phyloP scores from a whole-genome alignment of 2,113 vertebrate genomes.

The Prolemur simus region DNA sequence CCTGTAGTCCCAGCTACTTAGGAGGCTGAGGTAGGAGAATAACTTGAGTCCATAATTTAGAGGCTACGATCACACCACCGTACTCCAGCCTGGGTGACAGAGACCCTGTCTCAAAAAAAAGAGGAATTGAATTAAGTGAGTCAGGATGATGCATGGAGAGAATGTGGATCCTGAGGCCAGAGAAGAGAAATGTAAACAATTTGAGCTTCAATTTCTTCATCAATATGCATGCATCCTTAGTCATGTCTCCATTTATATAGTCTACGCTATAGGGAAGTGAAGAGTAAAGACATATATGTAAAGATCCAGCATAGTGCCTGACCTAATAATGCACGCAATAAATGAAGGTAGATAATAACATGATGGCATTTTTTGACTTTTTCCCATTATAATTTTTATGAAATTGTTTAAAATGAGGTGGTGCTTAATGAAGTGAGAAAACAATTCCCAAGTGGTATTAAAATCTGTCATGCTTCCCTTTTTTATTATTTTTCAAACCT shows the following conservation, averaged over 20 bases:
- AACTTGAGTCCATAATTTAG: too few species aligned
- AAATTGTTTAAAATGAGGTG: not conserved
- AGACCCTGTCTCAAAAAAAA: not conserved
- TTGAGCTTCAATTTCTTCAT: not conserved
- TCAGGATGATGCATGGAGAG: not conserved
- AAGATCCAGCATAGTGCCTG: not conserved
- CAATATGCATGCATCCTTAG: not conserved
- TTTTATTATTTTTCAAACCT: not conserved
- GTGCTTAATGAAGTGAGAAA: not conserved
- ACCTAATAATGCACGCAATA: not conserved
- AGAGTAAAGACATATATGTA: not conserved
- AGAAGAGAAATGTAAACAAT: not conserved
- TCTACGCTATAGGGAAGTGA: too few species aligned
- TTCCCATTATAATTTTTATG: not conserved
- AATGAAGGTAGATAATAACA: not conserved
- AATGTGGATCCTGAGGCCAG: not conserved
- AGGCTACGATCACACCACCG: too few species aligned
- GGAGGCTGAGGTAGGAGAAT: too few species aligned
- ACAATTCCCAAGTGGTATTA: not conserved
- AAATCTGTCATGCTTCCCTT: not conserved
- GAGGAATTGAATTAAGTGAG: not conserved
- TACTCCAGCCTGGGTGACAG: too few species aligned
- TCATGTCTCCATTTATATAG: too few species aligned
- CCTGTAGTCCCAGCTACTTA: too few species aligned
- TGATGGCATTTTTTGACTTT: not conserved